Base-by-base conservation (phyloP, 2,113 vertebrate species). In the Cavia aperea region DNA sequence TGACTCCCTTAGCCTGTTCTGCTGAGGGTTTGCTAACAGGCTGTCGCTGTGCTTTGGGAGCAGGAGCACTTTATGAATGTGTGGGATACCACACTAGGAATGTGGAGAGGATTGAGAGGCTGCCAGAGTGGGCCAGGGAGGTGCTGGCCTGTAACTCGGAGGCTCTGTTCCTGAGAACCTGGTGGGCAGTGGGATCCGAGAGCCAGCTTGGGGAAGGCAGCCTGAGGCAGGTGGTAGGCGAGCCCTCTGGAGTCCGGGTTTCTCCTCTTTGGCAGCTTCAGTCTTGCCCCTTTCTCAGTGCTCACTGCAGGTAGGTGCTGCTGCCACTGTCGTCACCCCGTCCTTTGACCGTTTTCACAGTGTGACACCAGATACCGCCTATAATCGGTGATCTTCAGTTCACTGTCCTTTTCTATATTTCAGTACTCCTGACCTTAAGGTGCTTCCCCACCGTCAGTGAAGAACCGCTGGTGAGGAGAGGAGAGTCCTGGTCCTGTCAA, bases 341-440 rank as follows among this genome's bases (percentile, higher is more conserved):
- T 93, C 83, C 18, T 68, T 39, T 46, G 16, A 31, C 16, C 36
- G 16, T 58, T 95, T 81, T 87, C 63, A 54, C 19, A 33, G n/a
- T 75, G 93, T 86, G 86, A 36, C 82, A 31, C 4, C 60, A 89
- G 82, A 60, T 81, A 12, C 9, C 51, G 33, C 43, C 86, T 93
- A 21, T 46, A 43, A 39, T 84, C 15, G 7, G 49, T 43, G 54
- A 62, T 73, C 36, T 93, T 79, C 62, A 81, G 85, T 54, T 54
- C 11, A 54, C 51, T 54, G 12, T 33, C 63, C 19, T 63, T 82
- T 23, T 23, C 36, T 19, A 2, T 21, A 12, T 93, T 72, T 78
- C 85, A 78, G 49, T 68, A 51, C 63, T 70, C 33, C 18, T 81
- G 51, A 85, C 78, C 63, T 79, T 4, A 24, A 24, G 29, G 43